Evolutionary conservation across 2,113 vertebrate species (phyloP), one percentile per base, ranked within the genome.

Genomic region (Phalacrocorax carbo): DNA sequence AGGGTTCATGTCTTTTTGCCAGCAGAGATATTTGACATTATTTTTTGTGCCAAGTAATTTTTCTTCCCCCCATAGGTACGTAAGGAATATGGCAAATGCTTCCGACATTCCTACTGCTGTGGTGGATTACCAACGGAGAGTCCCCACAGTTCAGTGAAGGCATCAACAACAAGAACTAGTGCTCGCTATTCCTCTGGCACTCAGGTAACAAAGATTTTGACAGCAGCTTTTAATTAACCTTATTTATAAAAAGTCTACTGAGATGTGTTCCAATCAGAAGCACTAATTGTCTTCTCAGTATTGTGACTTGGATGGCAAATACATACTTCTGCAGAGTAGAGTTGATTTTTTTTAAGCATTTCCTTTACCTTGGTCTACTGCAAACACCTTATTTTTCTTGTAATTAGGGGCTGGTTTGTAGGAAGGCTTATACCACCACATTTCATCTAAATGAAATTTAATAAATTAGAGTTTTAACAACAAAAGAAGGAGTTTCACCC

Each of bases 101-200:
- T 99, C 97, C 98, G 99, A 96, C 99, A 99, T 98, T 99, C 99
- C 5, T 99, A 99, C 96, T 99, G 99, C 98, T 99, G 99, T 89
- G 98, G 99, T 8, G 98, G 99, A 48, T 98, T 99, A 72, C 99
- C 99, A 2, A 99, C 99, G 0, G 99, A 99, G 98, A 99, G 98
- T 98, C 99, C 99, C 15, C 99, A 99, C 95, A 99, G 99, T 29
- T 99, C 99, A 30, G 98, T 99, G 90, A 99, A 99, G 98, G 99
- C 99, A 5, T 99, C 99, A 15, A 99, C 99, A 51, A 98, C 99
- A 60, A 98, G 99, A 97, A 99, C 99, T 70, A 99, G 99, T 11
- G 99, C 99, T 55, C 99, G 99, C 90, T 99, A 99, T 95, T 99
- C 99, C 95, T 99, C 99, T 82, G 99, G 99, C 97, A 99, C 99